A percentile compares a stretch with the other conserved stretches of the same genome.
phyloP scores from a whole-genome alignment of 2,888 invertebrate genomes.

The Pollenia angustigena region DNA sequence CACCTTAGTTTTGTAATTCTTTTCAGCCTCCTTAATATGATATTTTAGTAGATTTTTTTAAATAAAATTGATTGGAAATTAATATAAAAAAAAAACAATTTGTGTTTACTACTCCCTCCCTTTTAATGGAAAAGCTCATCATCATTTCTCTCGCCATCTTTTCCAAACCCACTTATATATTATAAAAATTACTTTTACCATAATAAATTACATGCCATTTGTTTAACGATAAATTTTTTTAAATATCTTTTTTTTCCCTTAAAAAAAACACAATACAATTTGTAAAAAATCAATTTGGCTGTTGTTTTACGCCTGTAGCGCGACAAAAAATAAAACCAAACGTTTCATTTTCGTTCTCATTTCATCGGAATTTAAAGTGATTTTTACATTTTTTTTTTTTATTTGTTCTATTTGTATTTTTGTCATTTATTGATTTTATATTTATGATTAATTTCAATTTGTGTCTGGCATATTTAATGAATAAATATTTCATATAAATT shows the following conservation, averaged over 20 bases:
- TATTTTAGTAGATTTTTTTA: too few relatives aligned
- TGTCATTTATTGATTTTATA: constrained; percentile 62
- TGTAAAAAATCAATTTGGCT: constrained; percentile 31
- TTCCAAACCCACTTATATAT: not conserved
- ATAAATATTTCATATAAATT: constrained; percentile 59
- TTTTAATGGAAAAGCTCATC: not conserved
- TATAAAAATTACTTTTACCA: constrained; percentile 7
- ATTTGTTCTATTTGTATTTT: constrained; percentile 30
- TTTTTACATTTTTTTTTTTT: not conserved
- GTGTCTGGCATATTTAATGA: constrained; percentile 69
- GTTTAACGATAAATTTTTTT: not conserved
- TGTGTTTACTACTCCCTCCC: too few relatives aligned
- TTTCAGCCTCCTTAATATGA: too few relatives aligned
- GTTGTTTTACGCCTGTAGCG: not conserved
- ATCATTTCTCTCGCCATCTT: not conserved
- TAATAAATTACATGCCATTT: constrained; percentile 59
- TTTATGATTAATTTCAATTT: constrained; percentile 69
- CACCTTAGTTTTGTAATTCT: too few relatives aligned
- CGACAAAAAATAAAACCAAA: constrained; percentile 10
- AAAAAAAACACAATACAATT: constrained; percentile 34
- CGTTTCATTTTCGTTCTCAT: constrained; percentile 12
- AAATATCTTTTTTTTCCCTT: not conserved
- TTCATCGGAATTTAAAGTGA: constrained; percentile 16
- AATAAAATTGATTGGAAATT: too few relatives aligned
- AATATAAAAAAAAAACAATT: too few relatives aligned